Conservation (phyloP, 2,113 vertebrate species). For the Podocnemis expansa region DNA sequence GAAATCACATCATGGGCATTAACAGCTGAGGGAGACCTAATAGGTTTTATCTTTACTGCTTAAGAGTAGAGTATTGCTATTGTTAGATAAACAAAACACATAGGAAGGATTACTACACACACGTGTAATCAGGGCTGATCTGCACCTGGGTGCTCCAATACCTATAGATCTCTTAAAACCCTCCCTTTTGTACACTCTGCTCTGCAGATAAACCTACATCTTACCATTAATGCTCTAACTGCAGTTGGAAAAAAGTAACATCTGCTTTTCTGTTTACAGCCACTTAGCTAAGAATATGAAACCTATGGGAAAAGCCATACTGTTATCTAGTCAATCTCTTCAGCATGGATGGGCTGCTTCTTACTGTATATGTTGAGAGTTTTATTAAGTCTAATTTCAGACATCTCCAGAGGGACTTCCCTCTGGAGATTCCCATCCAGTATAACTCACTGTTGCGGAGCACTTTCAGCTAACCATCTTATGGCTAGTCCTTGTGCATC, state of each 20-base stretch:
- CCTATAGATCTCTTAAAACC: neutral
- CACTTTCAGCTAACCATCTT: neutral
- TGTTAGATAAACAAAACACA: neutral
- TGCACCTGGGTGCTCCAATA: neutral
- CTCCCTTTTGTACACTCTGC: neutral
- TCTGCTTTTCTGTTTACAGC: neutral
- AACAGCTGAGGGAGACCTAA: neutral
- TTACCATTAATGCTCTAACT: neutral
- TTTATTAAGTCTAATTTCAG: neutral
- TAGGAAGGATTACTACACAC: neutral
- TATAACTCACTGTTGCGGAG: neutral
- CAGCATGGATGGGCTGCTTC: neutral
- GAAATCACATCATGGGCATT: neutral
- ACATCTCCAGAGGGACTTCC: too few relatives aligned
- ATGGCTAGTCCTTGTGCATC: neutral
- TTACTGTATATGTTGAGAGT: neutral
- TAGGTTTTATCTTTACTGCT: neutral
- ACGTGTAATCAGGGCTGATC: neutral
- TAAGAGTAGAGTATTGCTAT: neutral
- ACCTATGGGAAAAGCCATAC: neutral
- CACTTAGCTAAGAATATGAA: neutral
- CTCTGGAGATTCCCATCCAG: neutral
- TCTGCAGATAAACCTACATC: neutral
- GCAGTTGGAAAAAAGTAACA: neutral
- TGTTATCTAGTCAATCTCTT: neutral